Conservation (phyloP, 2,888 invertebrate species). For the Pinctada fucata region DNA sequence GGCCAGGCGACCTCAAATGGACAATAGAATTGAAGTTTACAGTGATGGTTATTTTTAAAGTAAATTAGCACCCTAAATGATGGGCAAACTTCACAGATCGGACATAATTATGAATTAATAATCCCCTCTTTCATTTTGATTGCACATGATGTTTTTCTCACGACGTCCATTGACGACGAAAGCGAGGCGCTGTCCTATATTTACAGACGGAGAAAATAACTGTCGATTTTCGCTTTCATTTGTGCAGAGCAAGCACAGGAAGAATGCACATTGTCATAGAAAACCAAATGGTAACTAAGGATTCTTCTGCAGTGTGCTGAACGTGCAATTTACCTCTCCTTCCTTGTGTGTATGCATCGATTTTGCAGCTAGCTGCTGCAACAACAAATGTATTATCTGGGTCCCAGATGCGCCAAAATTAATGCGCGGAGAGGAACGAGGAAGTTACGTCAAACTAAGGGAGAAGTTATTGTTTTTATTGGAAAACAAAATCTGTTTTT, state of each 20-base stretch:
- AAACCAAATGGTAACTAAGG: too few relatives aligned
- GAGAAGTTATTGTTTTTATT: background rate
- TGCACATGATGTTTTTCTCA: constrained; percentile 22
- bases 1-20: too few relatives aligned
- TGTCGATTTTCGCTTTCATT: background rate
- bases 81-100: too few relatives aligned
- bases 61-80: too few relatives aligned
- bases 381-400: constrained; percentile 33
- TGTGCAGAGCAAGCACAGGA: too few relatives aligned
- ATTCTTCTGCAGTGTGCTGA: too few relatives aligned
- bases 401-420: constrained; percentile 45
- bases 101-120: too few relatives aligned
- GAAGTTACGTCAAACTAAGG: background rate
- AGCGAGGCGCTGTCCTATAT: constrained; percentile 67
- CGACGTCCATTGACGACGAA: constrained; percentile 46
- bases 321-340: background rate
- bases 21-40: too few relatives aligned
- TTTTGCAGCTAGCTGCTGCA: constrained; percentile 18
- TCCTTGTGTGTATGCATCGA: background rate
- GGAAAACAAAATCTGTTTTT: too few relatives aligned
- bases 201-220: background rate
- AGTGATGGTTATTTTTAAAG: too few relatives aligned
- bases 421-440: constrained; percentile 36
- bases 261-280: too few relatives aligned
- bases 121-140: too few relatives aligned